A percentile compares a stretch with the other conserved stretches of the same genome.
Conservation (phyloP, 2,797 vertebrate genomes). For the Alectoris magna region DNA sequence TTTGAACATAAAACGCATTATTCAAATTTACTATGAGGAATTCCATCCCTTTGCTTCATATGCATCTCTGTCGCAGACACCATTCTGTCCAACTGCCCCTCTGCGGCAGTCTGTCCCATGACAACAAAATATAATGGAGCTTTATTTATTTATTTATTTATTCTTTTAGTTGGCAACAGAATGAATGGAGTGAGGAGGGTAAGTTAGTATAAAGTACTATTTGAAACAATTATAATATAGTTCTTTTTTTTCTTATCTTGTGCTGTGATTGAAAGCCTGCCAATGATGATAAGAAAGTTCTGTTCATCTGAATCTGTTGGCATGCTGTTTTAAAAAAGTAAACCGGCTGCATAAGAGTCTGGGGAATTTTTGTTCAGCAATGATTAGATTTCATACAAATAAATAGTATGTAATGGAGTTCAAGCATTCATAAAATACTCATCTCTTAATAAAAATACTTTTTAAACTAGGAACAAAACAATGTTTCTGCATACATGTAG, state of each 20-base stretch:
- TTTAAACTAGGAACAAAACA: neutral
- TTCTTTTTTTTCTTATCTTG: neutral
- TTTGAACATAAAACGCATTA: neutral
- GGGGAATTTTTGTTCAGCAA: slow-evolving; percentile 24
- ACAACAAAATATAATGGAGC: neutral
- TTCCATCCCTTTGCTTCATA: neutral
- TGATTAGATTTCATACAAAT: slow-evolving; percentile 37
- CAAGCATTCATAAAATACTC: slow-evolving; percentile 34
- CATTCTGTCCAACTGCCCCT: too few relatives aligned
- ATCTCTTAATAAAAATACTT: slow-evolving; percentile 1
- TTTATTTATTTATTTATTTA: too few relatives aligned
- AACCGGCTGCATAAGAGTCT: slow-evolving; percentile 1
- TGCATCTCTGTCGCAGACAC: too few relatives aligned
- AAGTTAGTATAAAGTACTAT: slow-evolving; percentile 22
- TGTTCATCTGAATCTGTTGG: slow-evolving; percentile 64
- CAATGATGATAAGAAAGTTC: slow-evolving; percentile 70
- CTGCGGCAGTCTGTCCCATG: neutral
- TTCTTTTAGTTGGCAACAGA: slow-evolving; percentile 35
- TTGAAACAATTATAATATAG: slow-evolving; percentile 51
- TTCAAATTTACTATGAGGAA: neutral
- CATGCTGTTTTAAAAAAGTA: slow-evolving; percentile 54
- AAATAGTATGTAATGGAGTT: slow-evolving; percentile 28
- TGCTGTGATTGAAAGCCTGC: slow-evolving; percentile 56
- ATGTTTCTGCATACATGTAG: neutral
- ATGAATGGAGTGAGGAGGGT: neutral